A percentile compares a stretch with the other conserved stretches of the same genome.
These are phyloP conservation scores for Fragum sueziense DNA, from an alignment of 2,888 invertebrate species.

Conservation along the genomic window DNA sequence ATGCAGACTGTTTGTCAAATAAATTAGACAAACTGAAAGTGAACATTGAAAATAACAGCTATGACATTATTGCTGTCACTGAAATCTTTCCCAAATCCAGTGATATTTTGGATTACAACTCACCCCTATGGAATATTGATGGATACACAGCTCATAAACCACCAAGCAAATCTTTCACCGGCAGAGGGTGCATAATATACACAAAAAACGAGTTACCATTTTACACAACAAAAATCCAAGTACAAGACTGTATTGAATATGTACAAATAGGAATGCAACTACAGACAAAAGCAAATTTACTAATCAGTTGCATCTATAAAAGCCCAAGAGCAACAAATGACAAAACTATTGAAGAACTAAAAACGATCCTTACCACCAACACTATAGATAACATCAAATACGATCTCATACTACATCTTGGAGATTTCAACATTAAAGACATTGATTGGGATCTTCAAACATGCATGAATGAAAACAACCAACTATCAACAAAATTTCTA, in stretches of 20 bases:
- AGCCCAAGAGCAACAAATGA: background rate
- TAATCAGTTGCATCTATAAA: too few species aligned
- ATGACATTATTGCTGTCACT: conserved; percentile 1
- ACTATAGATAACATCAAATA: background rate
- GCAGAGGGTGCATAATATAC: background rate
- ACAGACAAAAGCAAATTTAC: background rate
- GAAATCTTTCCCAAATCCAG: background rate
- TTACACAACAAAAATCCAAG: background rate
- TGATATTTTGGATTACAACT: background rate
- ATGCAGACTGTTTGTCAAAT: conserved; percentile 5
- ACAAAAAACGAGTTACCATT: background rate
- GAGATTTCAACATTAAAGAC: background rate
- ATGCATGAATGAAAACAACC: background rate
- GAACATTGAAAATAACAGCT: background rate
- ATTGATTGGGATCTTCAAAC: background rate
- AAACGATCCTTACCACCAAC: background rate
- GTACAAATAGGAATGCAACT: background rate
- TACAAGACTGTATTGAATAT: background rate
- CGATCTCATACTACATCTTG: background rate
- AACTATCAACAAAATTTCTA: background rate
- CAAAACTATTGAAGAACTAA: background rate
- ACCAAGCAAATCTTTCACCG: background rate
- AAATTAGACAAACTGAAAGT: background rate
- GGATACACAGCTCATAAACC: background rate
- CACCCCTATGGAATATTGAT: conserved; percentile 4